Conservation (phyloP, 2,797 vertebrate genomes). For the Scarus forsteni region DNA sequence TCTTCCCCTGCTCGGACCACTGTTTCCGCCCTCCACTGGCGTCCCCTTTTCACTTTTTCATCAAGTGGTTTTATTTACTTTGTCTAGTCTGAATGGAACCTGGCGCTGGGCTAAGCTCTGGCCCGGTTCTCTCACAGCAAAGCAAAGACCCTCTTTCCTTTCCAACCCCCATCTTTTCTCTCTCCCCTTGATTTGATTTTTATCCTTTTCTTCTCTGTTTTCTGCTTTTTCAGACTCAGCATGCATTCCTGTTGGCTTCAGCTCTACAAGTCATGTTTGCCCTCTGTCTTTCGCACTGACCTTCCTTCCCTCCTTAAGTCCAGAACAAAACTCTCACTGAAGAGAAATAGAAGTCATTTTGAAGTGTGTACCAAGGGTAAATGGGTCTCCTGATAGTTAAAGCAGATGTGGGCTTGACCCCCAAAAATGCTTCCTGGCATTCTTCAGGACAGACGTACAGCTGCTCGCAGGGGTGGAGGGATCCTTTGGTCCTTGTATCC, state of each 20-base stretch:
- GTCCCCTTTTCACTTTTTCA: constrained; percentile 59
- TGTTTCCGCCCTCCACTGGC: constrained; percentile 37
- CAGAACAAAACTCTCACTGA: constrained; percentile 19
- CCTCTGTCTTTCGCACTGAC: constrained; percentile 18
- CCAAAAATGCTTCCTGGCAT: constrained; percentile 55
- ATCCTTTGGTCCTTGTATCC: constrained; percentile 21
- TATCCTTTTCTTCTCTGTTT: constrained; percentile 63
- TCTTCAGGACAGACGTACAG: constrained; percentile 61
- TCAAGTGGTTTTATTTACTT: constrained; percentile 73
- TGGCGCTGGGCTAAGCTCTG: constrained; percentile 63
- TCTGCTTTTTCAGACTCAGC: constrained; percentile 61
- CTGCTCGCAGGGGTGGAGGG: constrained; percentile 54
- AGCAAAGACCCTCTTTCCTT: constrained; percentile 46
- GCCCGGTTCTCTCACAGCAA: constrained; percentile 54
- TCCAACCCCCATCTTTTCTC: constrained; percentile 46
- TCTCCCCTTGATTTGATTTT: constrained; percentile 65
- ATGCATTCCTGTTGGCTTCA: constrained; percentile 67
- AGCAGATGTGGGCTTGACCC: constrained; percentile 71
- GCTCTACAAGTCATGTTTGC: constrained; percentile 36
- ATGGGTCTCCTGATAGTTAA: constrained; percentile 61
- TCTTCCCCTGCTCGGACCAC: constrained; percentile 18
- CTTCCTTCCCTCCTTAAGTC: constrained; percentile 39
- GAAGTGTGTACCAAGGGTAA: constrained; percentile 3
- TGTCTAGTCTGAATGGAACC: constrained; percentile 74
- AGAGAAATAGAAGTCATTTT: constrained; percentile 46